Percentiles rank a stretch among this genome's conserved stretches.
These are phyloP conservation scores for Argyresthia albistria DNA, from an alignment of 2,888 invertebrate genomes.

Conservation along the genomic window DNA sequence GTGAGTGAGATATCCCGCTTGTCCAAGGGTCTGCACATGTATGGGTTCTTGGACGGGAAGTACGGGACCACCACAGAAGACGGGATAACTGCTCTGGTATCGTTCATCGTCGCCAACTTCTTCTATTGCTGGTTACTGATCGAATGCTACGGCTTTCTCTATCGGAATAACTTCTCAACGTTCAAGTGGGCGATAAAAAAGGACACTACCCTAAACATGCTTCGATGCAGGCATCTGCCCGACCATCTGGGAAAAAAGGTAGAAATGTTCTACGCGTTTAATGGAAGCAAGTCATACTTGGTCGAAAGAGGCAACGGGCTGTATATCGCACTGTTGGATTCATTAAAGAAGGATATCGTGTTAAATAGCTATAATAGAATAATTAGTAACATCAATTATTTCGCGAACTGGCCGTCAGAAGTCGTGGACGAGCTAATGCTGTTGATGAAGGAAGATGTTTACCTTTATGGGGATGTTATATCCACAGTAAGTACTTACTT, in stretches of 20 bases:
- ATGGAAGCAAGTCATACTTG: constrained; percentile 12
- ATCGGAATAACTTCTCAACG: too few species aligned
- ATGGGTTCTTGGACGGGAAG: too few species aligned
- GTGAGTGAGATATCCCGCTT: too few species aligned
- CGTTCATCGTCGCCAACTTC: constrained; percentile 16
- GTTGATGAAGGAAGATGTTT: constrained; percentile 19
- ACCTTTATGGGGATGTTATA: constrained; percentile 17
- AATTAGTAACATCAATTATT: constrained; percentile 20
- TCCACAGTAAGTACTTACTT: constrained; percentile 18
- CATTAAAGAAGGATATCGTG: constrained; percentile 19
- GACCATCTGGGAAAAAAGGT: constrained; percentile 18
- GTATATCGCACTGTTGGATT: constrained; percentile 15
- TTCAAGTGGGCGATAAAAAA: not conserved
- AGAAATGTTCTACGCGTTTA: constrained; percentile 16
- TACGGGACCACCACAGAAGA: too few species aligned
- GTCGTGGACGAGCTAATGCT: constrained; percentile 16
- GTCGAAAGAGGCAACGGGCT: constrained; percentile 17
- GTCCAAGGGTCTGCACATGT: too few species aligned
- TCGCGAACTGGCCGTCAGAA: constrained; percentile 21
- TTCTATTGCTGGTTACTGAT: constrained; percentile 25
- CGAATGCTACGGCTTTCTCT: constrained; percentile 20
- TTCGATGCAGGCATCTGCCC: constrained; percentile 16
- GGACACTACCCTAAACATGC: constrained; percentile 12
- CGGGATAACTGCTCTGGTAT: constrained; percentile 11
- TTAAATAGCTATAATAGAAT: constrained; percentile 12